A percentile compares a stretch with the other conserved stretches of the same genome.
Conservation (phyloP, 2,797 vertebrate genomes). For the Psittacula derbiana region DNA sequence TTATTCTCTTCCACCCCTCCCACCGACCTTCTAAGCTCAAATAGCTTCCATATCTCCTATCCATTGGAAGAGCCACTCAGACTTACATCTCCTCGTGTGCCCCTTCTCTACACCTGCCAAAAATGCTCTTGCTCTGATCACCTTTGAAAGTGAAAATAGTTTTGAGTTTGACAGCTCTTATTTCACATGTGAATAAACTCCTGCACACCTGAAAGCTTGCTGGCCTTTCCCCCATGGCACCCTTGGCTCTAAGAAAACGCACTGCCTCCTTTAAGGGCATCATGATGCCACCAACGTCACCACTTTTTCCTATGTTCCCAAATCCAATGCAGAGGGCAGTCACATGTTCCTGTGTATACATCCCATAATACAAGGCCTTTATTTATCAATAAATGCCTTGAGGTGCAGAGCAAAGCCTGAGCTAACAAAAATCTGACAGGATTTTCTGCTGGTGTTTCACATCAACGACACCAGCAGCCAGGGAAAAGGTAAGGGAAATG, state of each 20-base stretch:
- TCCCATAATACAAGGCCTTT: conserved; percentile 37
- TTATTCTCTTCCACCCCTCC: background rate
- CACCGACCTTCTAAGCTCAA: background rate
- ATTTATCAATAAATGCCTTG: conserved; percentile 59
- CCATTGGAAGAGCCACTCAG: background rate
- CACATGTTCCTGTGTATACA: conserved; percentile 27
- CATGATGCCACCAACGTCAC: rapidly evolving
- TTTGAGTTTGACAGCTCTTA: background rate
- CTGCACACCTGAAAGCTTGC: background rate
- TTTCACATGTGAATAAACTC: background rate
- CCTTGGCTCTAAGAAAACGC: background rate
- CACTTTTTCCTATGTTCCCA: background rate
- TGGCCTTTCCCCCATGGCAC: background rate
- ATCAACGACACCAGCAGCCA: background rate
- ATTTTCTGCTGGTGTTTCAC: background rate
- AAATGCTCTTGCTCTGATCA: background rate
- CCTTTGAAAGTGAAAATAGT: background rate
- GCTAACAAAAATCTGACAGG: conserved; percentile 8
- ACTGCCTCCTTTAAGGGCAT: background rate
- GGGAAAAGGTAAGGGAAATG: background rate
- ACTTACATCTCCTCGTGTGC: background rate
- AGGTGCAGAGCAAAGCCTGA: conserved; percentile 4
- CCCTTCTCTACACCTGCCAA: background rate
- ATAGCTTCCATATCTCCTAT: background rate
- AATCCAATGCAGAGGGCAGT: background rate